Evolutionary conservation across 2,888 invertebrate species (phyloP).

Genomic region (Patella pellucida): DNA sequence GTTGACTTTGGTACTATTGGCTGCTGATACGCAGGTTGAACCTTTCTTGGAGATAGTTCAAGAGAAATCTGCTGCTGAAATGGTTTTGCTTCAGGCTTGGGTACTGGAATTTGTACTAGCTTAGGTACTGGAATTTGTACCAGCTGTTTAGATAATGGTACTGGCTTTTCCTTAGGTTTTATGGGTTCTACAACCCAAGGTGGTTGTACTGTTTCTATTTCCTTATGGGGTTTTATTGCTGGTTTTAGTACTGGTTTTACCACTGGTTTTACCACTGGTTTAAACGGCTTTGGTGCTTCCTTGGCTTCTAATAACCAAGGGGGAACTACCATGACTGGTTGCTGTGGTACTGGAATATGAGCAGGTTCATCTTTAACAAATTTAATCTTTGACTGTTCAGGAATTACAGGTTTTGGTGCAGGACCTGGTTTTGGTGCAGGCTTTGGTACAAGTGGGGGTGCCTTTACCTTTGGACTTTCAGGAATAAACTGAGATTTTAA

Average conservation of each 20-base stretch:
- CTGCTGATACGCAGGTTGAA: background rate
- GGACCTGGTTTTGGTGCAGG: background rate
- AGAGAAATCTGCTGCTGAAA: background rate
- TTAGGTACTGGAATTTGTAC: background rate
- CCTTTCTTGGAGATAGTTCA: background rate
- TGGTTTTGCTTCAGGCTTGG: background rate
- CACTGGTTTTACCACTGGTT: conserved; percentile 17
- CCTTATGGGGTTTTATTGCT: conserved; percentile 7
- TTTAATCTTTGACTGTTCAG: conserved; percentile 45
- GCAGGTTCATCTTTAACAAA: conserved; percentile 46
- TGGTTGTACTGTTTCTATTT: background rate
- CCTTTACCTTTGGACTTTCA: background rate
- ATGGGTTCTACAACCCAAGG: background rate
- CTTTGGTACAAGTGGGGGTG: background rate
- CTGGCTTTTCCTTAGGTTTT: background rate
- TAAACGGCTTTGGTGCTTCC: conserved; percentile 14
- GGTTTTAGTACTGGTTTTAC: conserved; percentile 17
- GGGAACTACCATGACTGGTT: conserved; percentile 30
- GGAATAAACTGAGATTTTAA: background rate
- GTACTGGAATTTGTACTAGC: too few species aligned
- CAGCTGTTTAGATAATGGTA: background rate
- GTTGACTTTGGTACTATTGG: background rate
- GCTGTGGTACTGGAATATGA: conserved; percentile 27
- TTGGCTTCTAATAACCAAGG: conserved; percentile 24
- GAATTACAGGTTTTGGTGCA: conserved; percentile 21